Evolutionary conservation across 2,888 invertebrate species (phyloP), one percentile per base, ranked within the genome.

Genomic region (Plemyria rubiginata): DNA sequence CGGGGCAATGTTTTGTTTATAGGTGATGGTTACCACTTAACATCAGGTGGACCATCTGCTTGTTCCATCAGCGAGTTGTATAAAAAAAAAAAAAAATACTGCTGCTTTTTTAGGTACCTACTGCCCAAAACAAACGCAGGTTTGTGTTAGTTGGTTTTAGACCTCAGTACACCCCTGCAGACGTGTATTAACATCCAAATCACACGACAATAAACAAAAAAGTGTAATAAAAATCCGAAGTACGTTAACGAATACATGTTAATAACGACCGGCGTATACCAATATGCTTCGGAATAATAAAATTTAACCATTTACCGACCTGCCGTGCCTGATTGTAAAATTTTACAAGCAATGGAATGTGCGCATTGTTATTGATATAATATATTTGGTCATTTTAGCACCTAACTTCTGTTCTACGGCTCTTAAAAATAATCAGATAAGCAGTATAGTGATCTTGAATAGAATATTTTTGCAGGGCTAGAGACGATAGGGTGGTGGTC

Each of bases 261-360:
- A 70, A 71, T 70, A 71, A 70, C 68, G 62, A 66, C 54, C 63
- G 66, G 63, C 55, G 52, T 57, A 52, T 66, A 62, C 68, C 65
- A 60, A 65, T 69, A 69, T 62, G 68, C 62, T 62, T 61, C 62
- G 53, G 62, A 70, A 66, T 70, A 69, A 70, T 74, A 73, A 73
- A 71, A 76, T 71, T 71, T 67, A 74, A 71, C 69, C 64, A 71
- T 70, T 38, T 67, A 65, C 67, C 51, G 38, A 12, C 52, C 45
- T 28, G 55, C 55, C 55, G 51, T 45, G 52, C 56, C 54, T 46
- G 60, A 81, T 84, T 82, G 83, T 85, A 80, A 84, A 83, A 75
- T 79, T 85, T 83, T 82, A 66, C 62, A 66, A 62, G 55, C 59
- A 62, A 45, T 45, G 12, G 48, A n/a, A 57, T 57, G 22, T 41